phyloP scores from a whole-genome alignment of 2,888 invertebrate species.

The Asteroscopus sphinx region DNA sequence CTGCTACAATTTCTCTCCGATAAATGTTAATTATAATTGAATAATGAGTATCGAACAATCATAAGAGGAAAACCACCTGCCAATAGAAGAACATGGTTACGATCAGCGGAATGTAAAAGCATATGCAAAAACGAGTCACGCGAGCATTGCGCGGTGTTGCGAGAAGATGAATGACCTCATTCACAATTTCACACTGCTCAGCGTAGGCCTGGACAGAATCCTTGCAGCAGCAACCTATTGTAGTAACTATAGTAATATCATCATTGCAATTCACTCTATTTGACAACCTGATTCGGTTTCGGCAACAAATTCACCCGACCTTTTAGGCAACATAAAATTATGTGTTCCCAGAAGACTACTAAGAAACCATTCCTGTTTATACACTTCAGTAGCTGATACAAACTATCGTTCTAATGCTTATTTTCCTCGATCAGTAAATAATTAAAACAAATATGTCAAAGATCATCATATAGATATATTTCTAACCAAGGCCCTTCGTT shows the following conservation, averaged over 20 bases:
- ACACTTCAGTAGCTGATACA: too few species aligned
- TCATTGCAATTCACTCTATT: conserved; percentile 7
- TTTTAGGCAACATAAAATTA: too few species aligned
- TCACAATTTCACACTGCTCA: conserved; percentile 24
- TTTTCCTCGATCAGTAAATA: too few species aligned
- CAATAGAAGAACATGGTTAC: conserved; percentile 35
- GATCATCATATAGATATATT: too few species aligned
- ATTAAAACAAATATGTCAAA: too few species aligned
- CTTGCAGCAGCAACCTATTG: too few species aligned
- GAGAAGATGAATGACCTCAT: conserved; percentile 54
- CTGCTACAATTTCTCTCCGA: conserved; percentile 16
- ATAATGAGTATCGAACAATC: conserved; percentile 34
- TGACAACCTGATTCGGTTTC: background rate
- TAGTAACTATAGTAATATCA: too few species aligned
- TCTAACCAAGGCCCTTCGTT: too few species aligned
- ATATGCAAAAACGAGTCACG: conserved; percentile 54
- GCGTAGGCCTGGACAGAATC: background rate
- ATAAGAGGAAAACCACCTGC: conserved; percentile 45
- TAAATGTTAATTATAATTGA: conserved; percentile 29
- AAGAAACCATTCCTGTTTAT: too few species aligned
- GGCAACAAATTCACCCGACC: too few species aligned
- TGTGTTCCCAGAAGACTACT: too few species aligned
- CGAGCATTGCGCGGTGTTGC: conserved; percentile 44
- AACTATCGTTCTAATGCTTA: too few species aligned
- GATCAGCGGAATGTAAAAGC: conserved; percentile 57